phyloP scores from a whole-genome alignment of 1,140 invertebrate genomes.

The Bombus soroeensis region DNA sequence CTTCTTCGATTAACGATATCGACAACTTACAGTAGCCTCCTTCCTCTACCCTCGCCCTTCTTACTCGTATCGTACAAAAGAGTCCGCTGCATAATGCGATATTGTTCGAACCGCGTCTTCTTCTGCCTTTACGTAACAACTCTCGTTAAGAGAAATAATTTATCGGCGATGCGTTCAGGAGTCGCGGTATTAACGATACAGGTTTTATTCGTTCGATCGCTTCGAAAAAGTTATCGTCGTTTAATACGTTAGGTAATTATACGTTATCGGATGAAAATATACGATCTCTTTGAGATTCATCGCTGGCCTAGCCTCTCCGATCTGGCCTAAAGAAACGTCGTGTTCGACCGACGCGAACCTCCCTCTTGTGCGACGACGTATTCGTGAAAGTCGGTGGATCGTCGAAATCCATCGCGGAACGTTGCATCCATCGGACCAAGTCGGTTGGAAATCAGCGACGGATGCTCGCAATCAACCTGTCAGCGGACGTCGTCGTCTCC shows the following conservation, averaged over 20 bases:
- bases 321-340: too few species aligned
- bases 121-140: slow-evolving; percentile 13
- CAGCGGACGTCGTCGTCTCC: slow-evolving; percentile 40
- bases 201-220: background rate
- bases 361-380: too few species aligned
- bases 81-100: slow-evolving; percentile 24
- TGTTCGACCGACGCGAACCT: too few species aligned
- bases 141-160: background rate
- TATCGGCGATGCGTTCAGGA: background rate
- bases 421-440: slow-evolving; percentile 29
- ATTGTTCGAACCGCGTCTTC: background rate
- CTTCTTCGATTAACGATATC: slow-evolving; percentile 63
- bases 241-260: background rate
- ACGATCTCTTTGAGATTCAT: too few species aligned
- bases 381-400: background rate
- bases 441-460: slow-evolving; percentile 33
- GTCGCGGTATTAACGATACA: background rate
- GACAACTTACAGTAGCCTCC: slow-evolving; percentile 26
- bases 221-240: too few species aligned
- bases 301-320: too few species aligned
- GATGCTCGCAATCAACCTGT: slow-evolving; percentile 61
- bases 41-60: too few species aligned
- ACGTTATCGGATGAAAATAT: too few species aligned
- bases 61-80: background rate
- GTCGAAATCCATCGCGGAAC: too few species aligned